These are phyloP conservation scores for Malacosoma neustria DNA, from an alignment of 2,888 invertebrate genomes.

Conservation along the genomic window DNA sequence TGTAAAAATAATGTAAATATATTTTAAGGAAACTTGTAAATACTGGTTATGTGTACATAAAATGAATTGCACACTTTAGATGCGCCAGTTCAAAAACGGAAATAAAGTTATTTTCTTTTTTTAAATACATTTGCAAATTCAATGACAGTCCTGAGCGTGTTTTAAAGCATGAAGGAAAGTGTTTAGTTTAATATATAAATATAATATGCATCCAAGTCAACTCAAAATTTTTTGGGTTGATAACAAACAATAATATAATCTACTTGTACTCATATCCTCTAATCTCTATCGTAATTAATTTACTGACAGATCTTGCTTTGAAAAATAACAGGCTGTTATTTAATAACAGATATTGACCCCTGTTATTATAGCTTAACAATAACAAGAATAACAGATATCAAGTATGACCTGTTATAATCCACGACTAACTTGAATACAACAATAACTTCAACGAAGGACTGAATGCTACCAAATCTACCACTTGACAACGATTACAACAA, in stretches of 20 bases:
- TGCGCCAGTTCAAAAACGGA: conserved; percentile 4
- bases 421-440: too few relatives aligned
- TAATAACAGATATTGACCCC: neutral
- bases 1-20: conserved; percentile 1
- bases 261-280: too few relatives aligned
- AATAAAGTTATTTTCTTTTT: neutral
- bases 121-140: neutral
- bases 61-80: conserved; percentile 7
- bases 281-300: too few relatives aligned
- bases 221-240: too few relatives aligned
- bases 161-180: conserved; percentile 1
- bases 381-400: neutral
- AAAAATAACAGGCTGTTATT: neutral
- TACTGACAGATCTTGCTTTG: neutral
- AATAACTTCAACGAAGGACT: too few relatives aligned
- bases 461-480: too few relatives aligned
- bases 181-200: too few relatives aligned
- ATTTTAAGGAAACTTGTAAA: neutral
- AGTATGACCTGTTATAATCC: neutral
- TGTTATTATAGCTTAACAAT: neutral
- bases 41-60: neutral
- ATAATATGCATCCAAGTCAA: too few relatives aligned
- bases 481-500: too few relatives aligned
- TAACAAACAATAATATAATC: too few relatives aligned
- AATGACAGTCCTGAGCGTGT: conserved; percentile 6